Evolutionary conservation across 92 coral and sea anemone species (phyloP).

Genomic region (Virgularia gustaviana): DNA sequence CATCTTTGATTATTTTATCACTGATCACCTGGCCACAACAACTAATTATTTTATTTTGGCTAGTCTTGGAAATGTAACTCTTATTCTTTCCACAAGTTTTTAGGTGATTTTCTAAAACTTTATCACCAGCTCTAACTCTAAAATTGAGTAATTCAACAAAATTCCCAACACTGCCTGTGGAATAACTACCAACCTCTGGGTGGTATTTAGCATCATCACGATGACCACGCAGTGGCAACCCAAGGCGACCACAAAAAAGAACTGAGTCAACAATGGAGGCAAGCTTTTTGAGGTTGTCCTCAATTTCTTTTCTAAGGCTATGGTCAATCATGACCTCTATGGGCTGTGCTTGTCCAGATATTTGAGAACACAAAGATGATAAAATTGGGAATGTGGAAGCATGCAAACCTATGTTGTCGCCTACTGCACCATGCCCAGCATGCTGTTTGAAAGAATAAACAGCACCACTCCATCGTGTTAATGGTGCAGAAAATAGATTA

Average conservation of each 20-base stretch:
- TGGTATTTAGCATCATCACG: constrained; percentile 30
- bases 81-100: constrained; percentile 5
- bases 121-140: constrained; percentile 21
- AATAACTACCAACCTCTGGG: constrained; percentile 14
- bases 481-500: too few relatives aligned
- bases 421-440: neutral
- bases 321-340: neutral
- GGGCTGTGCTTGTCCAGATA: neutral
- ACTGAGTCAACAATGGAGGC: neutral
- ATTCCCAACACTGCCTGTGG: constrained; percentile 22
- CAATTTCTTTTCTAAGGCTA: neutral
- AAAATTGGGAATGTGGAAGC: neutral
- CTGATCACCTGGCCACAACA: constrained; percentile 12
- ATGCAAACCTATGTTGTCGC: neutral
- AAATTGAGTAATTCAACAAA: constrained; percentile 26
- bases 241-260: neutral
- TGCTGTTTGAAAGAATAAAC: neutral
- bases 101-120: neutral
- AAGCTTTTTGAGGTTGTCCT: neutral
- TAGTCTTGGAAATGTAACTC: constrained; percentile 1
- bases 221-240: constrained; percentile 22
- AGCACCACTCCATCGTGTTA: too few relatives aligned
- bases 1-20: neutral
- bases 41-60: constrained; percentile 12
- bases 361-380: too few relatives aligned